Evolutionary conservation across 2,113 vertebrate species (phyloP).

Genomic region (Clinocottus analis): DNA sequence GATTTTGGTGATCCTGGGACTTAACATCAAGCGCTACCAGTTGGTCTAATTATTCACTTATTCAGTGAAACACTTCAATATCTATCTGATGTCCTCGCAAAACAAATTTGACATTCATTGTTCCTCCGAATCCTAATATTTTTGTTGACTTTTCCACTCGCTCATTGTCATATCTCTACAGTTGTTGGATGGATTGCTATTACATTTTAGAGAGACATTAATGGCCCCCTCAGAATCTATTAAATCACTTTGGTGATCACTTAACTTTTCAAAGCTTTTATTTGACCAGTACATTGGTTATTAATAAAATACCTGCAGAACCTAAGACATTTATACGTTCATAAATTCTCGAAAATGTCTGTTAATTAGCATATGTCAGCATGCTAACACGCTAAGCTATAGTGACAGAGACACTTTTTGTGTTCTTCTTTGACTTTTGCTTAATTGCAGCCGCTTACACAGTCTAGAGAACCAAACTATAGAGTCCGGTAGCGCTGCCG

Average conservation of each 20-base stretch:
- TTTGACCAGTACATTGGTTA: neutral
- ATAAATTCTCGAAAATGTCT: neutral
- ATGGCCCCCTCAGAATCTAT: neutral
- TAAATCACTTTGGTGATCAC: neutral
- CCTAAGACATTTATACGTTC: neutral
- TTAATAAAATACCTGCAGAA: neutral
- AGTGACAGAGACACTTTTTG: neutral
- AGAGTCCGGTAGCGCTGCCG: neutral
- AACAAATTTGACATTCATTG: neutral
- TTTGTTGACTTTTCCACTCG: neutral
- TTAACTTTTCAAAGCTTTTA: neutral
- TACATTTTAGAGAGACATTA: neutral
- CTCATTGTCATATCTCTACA: neutral
- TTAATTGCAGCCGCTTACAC: neutral
- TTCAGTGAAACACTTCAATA: neutral
- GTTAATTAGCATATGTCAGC: neutral
- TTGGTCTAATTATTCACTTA: neutral
- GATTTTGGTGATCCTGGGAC: neutral
- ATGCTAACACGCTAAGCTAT: neutral
- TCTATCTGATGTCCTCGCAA: neutral
- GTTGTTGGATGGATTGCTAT: neutral
- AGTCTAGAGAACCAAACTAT: neutral
- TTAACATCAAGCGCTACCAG: neutral
- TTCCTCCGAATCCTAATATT: neutral
- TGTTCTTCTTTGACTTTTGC: neutral